These are phyloP conservation scores for Piscicola geometra DNA, from an alignment of 2,888 invertebrate species.

Conservation along the genomic window DNA sequence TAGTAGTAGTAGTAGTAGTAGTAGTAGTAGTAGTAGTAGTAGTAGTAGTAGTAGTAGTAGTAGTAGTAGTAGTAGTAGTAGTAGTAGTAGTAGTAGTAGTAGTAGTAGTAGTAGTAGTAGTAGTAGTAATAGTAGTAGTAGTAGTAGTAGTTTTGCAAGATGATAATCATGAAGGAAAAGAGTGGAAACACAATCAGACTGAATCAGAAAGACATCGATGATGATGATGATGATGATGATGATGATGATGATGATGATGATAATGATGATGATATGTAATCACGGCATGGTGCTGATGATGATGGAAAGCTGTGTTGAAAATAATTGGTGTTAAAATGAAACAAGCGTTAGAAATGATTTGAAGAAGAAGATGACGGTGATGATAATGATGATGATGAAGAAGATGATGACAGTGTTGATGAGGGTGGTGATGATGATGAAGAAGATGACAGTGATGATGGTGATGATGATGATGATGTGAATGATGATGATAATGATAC, in stretches of 20 bases:
- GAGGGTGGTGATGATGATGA: neutral
- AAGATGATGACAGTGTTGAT: neutral
- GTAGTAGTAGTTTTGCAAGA: no score
- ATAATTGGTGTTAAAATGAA: neutral
- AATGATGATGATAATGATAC: conserved; percentile 13
- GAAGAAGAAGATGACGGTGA: neutral
- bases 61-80: conserved; percentile 15
- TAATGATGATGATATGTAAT: neutral
- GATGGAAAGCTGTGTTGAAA: neutral
- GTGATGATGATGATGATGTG: conserved; percentile 4
- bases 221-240: conserved; percentile 14
- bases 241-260: conserved; percentile 2
- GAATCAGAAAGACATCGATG: neutral
- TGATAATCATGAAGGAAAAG: no score
- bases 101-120: neutral
- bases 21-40: conserved; percentile 14
- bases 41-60: conserved; percentile 8
- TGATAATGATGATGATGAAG: conserved; percentile 9
- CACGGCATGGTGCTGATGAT: neutral
- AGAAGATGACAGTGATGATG: neutral
- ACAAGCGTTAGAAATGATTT: neutral
- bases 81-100: conserved; percentile 1
- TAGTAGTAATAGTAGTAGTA: neutral
- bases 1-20: conserved; percentile 15
- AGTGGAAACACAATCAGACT: no score